phyloP scores from a whole-genome alignment of 1,140 invertebrate genomes.

The Chrysopa pallens region DNA sequence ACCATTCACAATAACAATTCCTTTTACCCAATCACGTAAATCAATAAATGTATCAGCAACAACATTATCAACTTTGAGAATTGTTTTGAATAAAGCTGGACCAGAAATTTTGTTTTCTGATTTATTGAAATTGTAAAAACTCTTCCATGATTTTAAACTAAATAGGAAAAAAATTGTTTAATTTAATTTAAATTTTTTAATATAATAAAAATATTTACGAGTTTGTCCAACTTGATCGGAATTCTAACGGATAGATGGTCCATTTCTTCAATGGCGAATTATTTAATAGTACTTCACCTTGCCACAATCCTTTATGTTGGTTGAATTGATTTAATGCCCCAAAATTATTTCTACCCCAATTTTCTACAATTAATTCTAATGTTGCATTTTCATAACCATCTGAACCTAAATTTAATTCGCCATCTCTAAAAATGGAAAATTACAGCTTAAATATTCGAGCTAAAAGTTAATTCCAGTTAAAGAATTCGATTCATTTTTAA shows the following conservation, averaged over 20 bases:
- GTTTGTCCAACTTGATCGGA: conserved; percentile 24
- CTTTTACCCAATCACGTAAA: conserved; percentile 29
- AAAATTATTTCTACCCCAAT: conserved; percentile 36
- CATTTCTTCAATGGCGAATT: conserved; percentile 22
- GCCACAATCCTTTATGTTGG: conserved; percentile 29
- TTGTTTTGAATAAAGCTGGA: conserved; percentile 13
- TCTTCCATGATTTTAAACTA: conserved; percentile 1
- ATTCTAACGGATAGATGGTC: conserved; percentile 31
- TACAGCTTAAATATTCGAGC: too few relatives aligned
- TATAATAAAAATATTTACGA: conserved; percentile 3
- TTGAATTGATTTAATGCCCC: conserved; percentile 23
- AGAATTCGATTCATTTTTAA: too few relatives aligned
- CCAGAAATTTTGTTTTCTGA: conserved; percentile 17
- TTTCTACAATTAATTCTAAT: conserved; percentile 38
- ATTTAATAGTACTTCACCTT: conserved; percentile 26
- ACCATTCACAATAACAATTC: conserved; percentile 44
- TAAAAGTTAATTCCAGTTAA: too few relatives aligned
- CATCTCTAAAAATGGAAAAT: neutral
- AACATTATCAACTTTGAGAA: conserved; percentile 13
- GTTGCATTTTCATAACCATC: conserved; percentile 12
- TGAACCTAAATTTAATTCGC: conserved; percentile 8
- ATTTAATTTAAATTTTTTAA: neutral
- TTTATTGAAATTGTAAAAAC: conserved; percentile 1
- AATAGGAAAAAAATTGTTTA: neutral
- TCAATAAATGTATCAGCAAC: conserved; percentile 21